Base-by-base conservation (phyloP, 2,113 vertebrate species). In the Megatriorchis doriae region DNA sequence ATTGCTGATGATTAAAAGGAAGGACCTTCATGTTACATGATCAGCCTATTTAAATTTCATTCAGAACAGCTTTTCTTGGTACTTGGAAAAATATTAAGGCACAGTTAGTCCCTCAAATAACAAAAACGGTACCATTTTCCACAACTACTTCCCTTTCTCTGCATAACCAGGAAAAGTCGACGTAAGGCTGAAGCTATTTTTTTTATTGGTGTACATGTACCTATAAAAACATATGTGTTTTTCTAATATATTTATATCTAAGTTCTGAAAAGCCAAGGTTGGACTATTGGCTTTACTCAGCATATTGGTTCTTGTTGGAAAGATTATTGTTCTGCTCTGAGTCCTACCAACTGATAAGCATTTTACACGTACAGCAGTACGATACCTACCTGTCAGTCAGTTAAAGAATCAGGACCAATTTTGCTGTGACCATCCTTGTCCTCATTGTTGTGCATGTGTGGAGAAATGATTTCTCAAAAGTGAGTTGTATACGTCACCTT, bases 111-210 rank as follows among this genome's bases (percentile, higher is more conserved):
- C 17, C n/a, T 23, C 42, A 86, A 14, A 62, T 27, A 50, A 58
- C 17, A 45, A 1, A 48, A 62, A 26, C 42, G 16, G 9, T 55
- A 38, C 13, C 11, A 5, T 38, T 89, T 78, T 70, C 13, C 29
- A 16, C 3, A 0, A 38, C 42, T 55, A 10, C 11, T 88, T 91
- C 15, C 4, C n/a, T 67, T 88, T 48, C 23, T 71, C 23, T 73
- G 29, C 23, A 2, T 45, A 83, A 14, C 13, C 13, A 77, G 45
- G 25, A 42, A 32, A 86, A 38, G 34, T 8, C 0, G 0, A 34
- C 14, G 6, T 40, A 48, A 92, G 21, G 6, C 25, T 83, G 13
- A 61, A 63, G 38, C 7, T 4, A 10, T 52, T 45, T 53, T 70
- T 84, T 90, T 67, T 59, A 21, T 4, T 56, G 27, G 4, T 72